A percentile compares a stretch with the other conserved stretches of the same genome.
These are phyloP conservation scores for Dendrolimus pini DNA, from an alignment of 2,888 invertebrate species.

Conservation along the genomic window DNA sequence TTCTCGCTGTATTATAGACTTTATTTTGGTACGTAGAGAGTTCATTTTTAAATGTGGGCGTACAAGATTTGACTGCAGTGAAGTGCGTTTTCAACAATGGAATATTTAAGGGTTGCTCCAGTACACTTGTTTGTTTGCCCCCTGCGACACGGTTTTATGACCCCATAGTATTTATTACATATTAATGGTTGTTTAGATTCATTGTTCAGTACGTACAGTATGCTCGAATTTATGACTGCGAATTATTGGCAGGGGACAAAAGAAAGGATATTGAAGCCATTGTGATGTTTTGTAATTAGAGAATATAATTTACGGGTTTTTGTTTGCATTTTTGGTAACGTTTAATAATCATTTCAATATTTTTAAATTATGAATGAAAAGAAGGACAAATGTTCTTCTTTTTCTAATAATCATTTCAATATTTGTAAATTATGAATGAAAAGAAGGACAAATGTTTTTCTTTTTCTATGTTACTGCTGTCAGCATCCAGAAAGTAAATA, in stretches of 20 bases:
- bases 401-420: no score
- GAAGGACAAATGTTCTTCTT: no score
- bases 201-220: constrained; percentile 71
- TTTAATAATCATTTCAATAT: no score
- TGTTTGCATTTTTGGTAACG: constrained; percentile 10
- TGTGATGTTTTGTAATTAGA: constrained; percentile 49
- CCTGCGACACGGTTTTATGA: constrained; percentile 64
- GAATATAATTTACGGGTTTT: constrained; percentile 34
- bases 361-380: no score
- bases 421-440: no score
- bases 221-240: constrained; percentile 71
- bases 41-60: not conserved
- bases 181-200: constrained; percentile 77
- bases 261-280: constrained; percentile 38
- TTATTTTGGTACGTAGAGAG: not conserved
- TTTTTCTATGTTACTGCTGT: no score
- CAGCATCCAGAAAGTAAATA: no score
- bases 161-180: constrained; percentile 76
- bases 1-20: not conserved
- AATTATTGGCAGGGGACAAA: constrained; percentile 45
- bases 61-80: not conserved
- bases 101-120: constrained; percentile 57
- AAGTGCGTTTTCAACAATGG: constrained; percentile 38
- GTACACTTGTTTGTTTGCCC: constrained; percentile 74
- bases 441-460: no score